Base-by-base conservation (phyloP, 2,888 invertebrate species). In the Apeira syringaria region DNA sequence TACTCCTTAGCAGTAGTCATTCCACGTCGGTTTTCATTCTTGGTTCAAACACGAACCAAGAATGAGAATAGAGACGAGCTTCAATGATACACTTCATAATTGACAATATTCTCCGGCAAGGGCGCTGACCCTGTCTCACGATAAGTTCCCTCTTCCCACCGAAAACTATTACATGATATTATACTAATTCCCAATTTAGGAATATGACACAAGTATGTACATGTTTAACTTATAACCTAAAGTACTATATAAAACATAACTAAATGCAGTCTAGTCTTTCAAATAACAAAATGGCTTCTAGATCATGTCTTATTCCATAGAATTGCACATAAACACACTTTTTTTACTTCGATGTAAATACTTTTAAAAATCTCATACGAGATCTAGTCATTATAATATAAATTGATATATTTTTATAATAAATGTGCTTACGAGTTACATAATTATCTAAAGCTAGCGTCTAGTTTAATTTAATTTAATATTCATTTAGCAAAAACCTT, bases 121-220 rank as follows among this genome's bases (percentile, higher is more conserved):
- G n/a, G n/a, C n/a, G n/a, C n/a, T n/a, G n/a, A n/a, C n/a, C n/a
- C n/a, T n/a, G n/a, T n/a, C n/a, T n/a, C n/a, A n/a, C n/a, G n/a
- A n/a, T n/a, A n/a, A n/a, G n/a, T n/a, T n/a, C n/a, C n/a, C n/a
- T n/a, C n/a, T n/a, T n/a, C n/a, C n/a, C n/a, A n/a, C n/a, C 15
- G 15, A 15, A 15, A 15, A 15, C 15, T 20, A 7, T 20, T 1
- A 7, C 2, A 20, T 20, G 7, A 7, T 20, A 7, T 20, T 20
- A 9, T 24, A 24, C 9, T 24, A 24, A 9, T 9, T 24, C 13
- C 27, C 26, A 27, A 7, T 1, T 22, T 10, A 27, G n/a, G 2
- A 55, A 68, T 80, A 80, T 80, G 80, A 82, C 80, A 83, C 80
- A 74, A 71, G 29, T 65, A 72, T 73, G 58, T 72, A 73, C 73